phyloP scores from a whole-genome alignment of 2,113 vertebrate genomes.

The Clinocottus analis region DNA sequence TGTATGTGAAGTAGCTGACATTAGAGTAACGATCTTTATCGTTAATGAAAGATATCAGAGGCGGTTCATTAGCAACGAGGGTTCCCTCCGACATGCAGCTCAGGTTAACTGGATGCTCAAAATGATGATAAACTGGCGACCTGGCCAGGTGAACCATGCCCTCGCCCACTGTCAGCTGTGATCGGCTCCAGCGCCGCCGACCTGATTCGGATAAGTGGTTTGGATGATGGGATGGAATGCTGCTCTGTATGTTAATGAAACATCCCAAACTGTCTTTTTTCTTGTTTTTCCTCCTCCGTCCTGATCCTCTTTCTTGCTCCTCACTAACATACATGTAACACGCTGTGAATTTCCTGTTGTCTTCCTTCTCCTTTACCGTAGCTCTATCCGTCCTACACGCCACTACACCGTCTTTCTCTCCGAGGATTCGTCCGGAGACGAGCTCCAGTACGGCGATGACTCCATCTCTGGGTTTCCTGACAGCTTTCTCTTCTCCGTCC shows the following conservation, averaged over 20 bases:
- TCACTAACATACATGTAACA: background rate
- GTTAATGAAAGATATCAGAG: background rate
- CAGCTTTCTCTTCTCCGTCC: slow-evolving; percentile 95
- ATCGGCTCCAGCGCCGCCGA: too few relatives aligned
- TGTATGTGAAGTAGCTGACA: background rate
- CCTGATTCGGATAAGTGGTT: too few relatives aligned
- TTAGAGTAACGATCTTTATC: background rate
- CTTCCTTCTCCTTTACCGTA: slow-evolving; percentile 68
- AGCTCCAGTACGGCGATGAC: slow-evolving; percentile 90
- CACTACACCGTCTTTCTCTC: slow-evolving; percentile 99
- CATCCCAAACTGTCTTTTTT: background rate
- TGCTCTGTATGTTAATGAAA: background rate
- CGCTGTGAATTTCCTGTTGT: slow-evolving; percentile 33
- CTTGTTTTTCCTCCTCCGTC: background rate
- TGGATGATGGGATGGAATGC: too few relatives aligned
- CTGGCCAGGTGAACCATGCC: too few relatives aligned
- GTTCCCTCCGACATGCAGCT: too few relatives aligned
- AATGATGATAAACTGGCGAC: too few relatives aligned
- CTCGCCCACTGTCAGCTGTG: too few relatives aligned
- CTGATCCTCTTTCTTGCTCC: background rate
- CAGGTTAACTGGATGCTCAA: too few relatives aligned
- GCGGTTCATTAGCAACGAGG: too few relatives aligned
- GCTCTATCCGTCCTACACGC: slow-evolving; percentile 91
- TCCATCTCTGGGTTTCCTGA: slow-evolving; percentile 92
- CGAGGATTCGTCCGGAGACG: slow-evolving; percentile 97